Conservation (phyloP, 2,113 vertebrate species). For the Turnix velox region DNA sequence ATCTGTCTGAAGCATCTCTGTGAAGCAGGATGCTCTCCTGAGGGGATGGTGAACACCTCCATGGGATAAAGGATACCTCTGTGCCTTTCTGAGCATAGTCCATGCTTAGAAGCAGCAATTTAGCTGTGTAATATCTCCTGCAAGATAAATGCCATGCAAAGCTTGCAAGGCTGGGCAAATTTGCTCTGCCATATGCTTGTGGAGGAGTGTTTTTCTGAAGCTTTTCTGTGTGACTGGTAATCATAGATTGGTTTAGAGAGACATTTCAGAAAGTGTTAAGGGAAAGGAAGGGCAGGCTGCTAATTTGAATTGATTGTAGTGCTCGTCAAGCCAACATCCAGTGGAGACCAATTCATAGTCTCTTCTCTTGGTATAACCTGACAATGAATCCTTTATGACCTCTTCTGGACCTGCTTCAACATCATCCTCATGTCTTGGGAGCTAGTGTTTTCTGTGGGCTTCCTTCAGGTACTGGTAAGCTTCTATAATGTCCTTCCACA, state of each 20-base stretch:
- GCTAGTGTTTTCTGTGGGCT: too few relatives aligned
- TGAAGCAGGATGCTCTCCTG: background rate
- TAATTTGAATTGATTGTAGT: slow-evolving; percentile 57
- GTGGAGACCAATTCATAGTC: background rate
- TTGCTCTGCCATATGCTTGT: slow-evolving; percentile 59
- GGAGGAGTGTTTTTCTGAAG: slow-evolving; percentile 65
- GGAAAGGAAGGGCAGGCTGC: slow-evolving; percentile 38
- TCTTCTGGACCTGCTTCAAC: too few relatives aligned
- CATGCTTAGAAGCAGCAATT: background rate
- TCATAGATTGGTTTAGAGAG: slow-evolving; percentile 57
- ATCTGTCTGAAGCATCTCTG: background rate
- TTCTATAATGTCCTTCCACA: too few relatives aligned
- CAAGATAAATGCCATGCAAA: slow-evolving; percentile 28
- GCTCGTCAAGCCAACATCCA: slow-evolving; percentile 30
- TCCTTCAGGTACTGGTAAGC: too few relatives aligned
- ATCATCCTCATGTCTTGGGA: too few relatives aligned
- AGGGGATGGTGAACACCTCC: background rate
- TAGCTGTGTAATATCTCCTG: background rate
- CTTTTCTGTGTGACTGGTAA: slow-evolving; percentile 52
- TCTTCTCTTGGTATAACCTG: background rate
- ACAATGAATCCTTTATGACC: background rate
- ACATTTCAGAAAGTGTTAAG: slow-evolving; percentile 58
- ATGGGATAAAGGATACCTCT: background rate
- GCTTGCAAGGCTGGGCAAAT: background rate
- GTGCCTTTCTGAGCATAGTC: background rate